Evolutionary conservation across 2,113 vertebrate genomes (phyloP), one percentile per base, ranked within the genome.

Genomic region (Grallaria varia): DNA sequence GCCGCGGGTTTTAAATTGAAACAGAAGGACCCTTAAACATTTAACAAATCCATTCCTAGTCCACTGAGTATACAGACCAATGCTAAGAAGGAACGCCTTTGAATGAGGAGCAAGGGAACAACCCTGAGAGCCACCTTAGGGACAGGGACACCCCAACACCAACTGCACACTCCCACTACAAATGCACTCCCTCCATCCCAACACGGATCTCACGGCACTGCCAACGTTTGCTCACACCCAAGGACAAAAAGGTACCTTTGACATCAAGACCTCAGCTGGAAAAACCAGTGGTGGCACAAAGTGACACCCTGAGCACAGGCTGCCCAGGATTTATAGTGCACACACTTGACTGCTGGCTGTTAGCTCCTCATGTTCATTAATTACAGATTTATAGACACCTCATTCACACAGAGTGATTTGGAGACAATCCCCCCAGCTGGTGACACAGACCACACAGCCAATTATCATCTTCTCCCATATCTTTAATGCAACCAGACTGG

Each of bases 401-500:
- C 14, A 0, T 31, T 80, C 28, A 12, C 33, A 68, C 37, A 31
- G 68, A 52, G 15, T 0, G 1, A 45, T 59, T 80, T 66, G 3
- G 39, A 75, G 66, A 40, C n/a, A 30, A 30, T 45, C 64, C 49
- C 16, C n/a, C n/a, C 10, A 50, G 39, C 1, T 20, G 42, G 27
- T n/a, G 35, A 33, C 50, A 53, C 16, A 37, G 35, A 42, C 40
- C 44, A 12, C 1, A 10, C 53, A 44, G 45, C 55, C 20, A n/a
- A 8, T 58, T 40, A 1, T 53, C 66, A 1, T 53, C 66, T 10
- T 25, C 47, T n/a, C 20, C 50, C 1, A 0, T 7, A 3, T 1
- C 6, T 47, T 77, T 40, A 33, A 56, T 6, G 22, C 28, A 5
- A 3, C 50, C 31, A 58, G 18, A 2, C 5, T 8, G 30, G 21